Evolutionary conservation across 2,888 invertebrate species (phyloP).

Genomic region (Germaria angustata): DNA sequence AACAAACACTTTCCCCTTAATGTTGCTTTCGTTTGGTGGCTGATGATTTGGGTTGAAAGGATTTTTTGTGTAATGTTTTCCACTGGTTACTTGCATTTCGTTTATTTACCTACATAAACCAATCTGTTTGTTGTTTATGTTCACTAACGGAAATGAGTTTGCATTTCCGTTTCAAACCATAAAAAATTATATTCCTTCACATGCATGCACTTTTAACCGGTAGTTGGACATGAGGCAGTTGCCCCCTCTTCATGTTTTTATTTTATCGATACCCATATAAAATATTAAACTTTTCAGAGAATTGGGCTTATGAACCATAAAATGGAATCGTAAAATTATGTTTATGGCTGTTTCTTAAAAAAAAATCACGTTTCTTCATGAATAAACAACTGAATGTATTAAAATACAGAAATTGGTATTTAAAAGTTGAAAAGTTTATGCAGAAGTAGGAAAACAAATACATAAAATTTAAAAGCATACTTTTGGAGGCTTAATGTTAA

Average conservation of each 20-base stretch:
- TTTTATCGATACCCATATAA: constrained; percentile 55
- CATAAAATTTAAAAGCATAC: neutral
- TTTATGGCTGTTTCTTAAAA: constrained; percentile 23
- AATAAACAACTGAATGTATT: constrained; percentile 5
- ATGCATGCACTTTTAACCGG: neutral
- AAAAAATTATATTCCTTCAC: constrained; percentile 35
- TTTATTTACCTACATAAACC: constrained; percentile 3
- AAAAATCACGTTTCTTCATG: constrained; percentile 2
- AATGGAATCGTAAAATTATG: constrained; percentile 46
- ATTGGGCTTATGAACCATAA: constrained; percentile 32
- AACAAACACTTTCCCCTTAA: constrained; percentile 37
- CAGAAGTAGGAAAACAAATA: neutral
- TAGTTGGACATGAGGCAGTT: neutral
- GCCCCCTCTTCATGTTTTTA: constrained; percentile 12
- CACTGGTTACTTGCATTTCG: constrained; percentile 4
- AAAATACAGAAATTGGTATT: neutral
- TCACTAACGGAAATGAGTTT: constrained; percentile 64
- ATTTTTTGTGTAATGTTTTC: neutral
- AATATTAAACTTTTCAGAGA: constrained; percentile 30
- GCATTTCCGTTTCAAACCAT: constrained; percentile 62
- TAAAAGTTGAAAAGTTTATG: neutral
- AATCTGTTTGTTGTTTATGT: constrained; percentile 54
- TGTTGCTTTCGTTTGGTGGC: neutral
- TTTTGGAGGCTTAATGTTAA: neutral
- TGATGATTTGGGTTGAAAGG: constrained; percentile 19